These are phyloP conservation scores for Columba livia DNA, from an alignment of 2,113 vertebrate genomes.

Conservation along the genomic window DNA sequence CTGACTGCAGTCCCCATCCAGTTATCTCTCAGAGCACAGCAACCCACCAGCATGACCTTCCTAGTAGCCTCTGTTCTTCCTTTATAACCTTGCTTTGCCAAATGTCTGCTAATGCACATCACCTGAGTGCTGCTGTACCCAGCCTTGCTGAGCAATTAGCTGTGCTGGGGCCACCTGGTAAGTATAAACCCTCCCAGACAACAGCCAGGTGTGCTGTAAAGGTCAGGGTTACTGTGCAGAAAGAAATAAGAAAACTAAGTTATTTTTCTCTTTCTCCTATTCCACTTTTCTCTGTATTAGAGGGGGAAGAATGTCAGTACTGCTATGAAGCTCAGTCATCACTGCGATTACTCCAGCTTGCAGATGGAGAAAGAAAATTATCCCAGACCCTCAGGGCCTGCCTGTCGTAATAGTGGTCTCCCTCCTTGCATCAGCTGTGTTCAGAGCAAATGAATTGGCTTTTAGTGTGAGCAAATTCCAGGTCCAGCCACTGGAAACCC, in stretches of 20 bases:
- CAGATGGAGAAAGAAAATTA: neutral
- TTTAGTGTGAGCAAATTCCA: neutral
- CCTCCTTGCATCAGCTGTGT: neutral
- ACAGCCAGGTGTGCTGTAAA: neutral
- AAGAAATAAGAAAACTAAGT: neutral
- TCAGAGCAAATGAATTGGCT: neutral
- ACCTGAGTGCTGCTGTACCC: neutral
- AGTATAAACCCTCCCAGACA: neutral
- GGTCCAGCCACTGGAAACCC: neutral
- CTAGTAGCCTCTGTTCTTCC: fast-evolving
- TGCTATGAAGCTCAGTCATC: neutral
- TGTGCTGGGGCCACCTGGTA: neutral
- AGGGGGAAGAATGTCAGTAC: neutral
- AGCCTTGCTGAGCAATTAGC: neutral
- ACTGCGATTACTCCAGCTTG: neutral
- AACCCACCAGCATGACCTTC: fast-evolving
- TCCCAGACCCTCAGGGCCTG: neutral
- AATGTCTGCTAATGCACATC: neutral
- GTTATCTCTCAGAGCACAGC: neutral
- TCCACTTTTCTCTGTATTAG: neutral
- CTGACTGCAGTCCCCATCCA: neutral
- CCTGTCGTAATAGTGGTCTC: neutral
- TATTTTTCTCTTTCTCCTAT: neutral
- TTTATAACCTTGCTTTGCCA: neutral
- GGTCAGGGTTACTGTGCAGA: neutral